phyloP scores from a whole-genome alignment of 2,797 vertebrate species.

The Furcifer pardalis region DNA sequence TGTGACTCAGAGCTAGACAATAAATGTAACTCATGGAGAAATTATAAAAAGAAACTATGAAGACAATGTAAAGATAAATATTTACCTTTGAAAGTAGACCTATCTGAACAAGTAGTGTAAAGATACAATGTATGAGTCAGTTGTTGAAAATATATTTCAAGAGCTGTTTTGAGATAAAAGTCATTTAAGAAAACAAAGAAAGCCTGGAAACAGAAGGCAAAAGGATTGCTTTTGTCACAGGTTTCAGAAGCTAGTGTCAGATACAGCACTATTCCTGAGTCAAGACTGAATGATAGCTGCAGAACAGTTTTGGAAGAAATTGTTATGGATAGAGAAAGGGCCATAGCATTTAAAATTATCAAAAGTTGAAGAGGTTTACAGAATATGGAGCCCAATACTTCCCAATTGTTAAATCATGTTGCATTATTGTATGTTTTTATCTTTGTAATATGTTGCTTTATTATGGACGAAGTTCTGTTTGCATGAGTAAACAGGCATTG shows the following conservation, averaged over 20 bases:
- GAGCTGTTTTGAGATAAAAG: no score
- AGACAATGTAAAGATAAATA: not conserved
- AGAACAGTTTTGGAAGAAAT: not conserved
- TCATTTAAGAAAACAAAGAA: not conserved
- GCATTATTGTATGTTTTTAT: not conserved
- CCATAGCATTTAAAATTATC: not conserved
- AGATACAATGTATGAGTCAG: not conserved
- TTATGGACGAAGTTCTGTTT: no score
- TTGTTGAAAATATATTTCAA: no score
- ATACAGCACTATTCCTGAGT: not conserved
- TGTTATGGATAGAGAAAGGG: not conserved
- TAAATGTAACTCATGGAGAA: not conserved
- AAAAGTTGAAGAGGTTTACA: not conserved
- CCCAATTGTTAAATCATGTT: not conserved
- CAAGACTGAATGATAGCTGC: not conserved
- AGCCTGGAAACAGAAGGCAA: not conserved
- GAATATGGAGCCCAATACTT: not conserved
- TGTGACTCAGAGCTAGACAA: slow-evolving; percentile 13
- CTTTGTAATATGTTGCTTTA: no score
- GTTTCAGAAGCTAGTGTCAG: not conserved
- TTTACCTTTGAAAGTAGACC: not conserved
- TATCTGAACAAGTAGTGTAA: not conserved
- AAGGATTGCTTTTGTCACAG: not conserved
- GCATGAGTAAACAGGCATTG: no score
- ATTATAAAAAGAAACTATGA: not conserved